A percentile compares a stretch with the other conserved stretches of the same genome.
Conservation (phyloP, 2,113 vertebrate genomes). For the Gila orcuttii region DNA sequence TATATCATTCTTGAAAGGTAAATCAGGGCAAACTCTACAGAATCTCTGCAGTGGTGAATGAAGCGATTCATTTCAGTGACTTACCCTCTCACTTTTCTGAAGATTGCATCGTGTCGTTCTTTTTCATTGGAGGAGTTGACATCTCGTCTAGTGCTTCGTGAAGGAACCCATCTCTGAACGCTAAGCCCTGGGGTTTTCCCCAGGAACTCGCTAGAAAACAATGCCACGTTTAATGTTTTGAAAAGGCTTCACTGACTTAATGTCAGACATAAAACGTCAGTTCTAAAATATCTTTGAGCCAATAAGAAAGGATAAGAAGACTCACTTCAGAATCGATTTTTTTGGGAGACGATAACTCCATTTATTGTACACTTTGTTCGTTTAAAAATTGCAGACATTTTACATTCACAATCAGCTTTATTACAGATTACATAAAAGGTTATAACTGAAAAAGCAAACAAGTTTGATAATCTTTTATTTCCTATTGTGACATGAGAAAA, state of each 20-base stretch:
- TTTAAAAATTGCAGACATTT: too few species aligned
- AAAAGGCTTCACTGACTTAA: not conserved
- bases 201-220: slow-evolving; percentile 93
- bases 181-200: slow-evolving; percentile 99
- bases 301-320: not conserved
- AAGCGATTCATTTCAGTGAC: slow-evolving; percentile 57
- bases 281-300: not conserved
- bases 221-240: not conserved
- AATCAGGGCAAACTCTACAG: not conserved
- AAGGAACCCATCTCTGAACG: slow-evolving; percentile 99
- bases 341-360: too few species aligned
- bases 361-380: too few species aligned
- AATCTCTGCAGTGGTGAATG: not conserved
- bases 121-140: slow-evolving; percentile 99
- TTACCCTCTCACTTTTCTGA: slow-evolving; percentile 99
- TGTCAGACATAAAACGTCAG: not conserved
- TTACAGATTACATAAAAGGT: too few species aligned
- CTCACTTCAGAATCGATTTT: too few species aligned
- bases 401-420: too few species aligned
- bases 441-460: too few species aligned
- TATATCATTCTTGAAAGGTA: not conserved
- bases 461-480: too few species aligned
- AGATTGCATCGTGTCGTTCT: slow-evolving; percentile 99
- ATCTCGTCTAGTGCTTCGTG: slow-evolving; percentile 99
- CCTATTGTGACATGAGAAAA: too few species aligned